phyloP scores from a whole-genome alignment of 1,140 invertebrate species.

The Sarcophaga bullata region DNA sequence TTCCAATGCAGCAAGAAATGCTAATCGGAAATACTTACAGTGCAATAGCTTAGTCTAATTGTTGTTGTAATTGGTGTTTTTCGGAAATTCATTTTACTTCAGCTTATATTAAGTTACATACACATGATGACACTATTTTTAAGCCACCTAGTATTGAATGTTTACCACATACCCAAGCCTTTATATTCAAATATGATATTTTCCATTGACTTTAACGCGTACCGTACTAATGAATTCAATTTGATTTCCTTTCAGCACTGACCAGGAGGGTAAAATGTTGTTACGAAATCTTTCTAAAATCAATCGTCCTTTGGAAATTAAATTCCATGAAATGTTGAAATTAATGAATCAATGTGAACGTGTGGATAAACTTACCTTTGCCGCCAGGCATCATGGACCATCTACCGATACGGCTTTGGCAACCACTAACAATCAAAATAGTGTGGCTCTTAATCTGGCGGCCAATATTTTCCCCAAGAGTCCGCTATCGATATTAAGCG shows the following conservation, averaged over 20 bases:
- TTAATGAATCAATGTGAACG: conserved; percentile 80
- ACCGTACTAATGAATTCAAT: neutral
- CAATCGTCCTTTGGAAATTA: conserved; percentile 72
- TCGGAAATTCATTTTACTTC: too few species aligned
- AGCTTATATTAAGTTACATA: too few species aligned
- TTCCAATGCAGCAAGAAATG: too few species aligned
- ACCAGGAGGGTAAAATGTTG: conserved; percentile 71
- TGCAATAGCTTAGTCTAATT: too few species aligned
- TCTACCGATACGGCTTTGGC: conserved; percentile 49
- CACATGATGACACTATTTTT: too few species aligned
- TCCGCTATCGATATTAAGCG: conserved; percentile 75
- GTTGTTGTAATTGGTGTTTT: too few species aligned
- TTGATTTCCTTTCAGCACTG: conserved; percentile 70
- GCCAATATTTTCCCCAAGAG: conserved; percentile 68
- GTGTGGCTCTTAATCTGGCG: conserved; percentile 54
- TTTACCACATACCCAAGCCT: neutral
- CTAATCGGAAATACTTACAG: too few species aligned
- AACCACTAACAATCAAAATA: conserved; percentile 63
- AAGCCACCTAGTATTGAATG: too few species aligned
- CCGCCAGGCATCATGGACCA: conserved; percentile 47
- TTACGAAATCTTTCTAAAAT: conserved; percentile 70
- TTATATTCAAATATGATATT: neutral
- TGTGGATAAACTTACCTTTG: conserved; percentile 66
- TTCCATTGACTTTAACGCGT: neutral
- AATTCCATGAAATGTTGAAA: conserved; percentile 76